These are phyloP conservation scores for Arothron firmamentum DNA, from an alignment of 2,113 vertebrate genomes.

Conservation along the genomic window DNA sequence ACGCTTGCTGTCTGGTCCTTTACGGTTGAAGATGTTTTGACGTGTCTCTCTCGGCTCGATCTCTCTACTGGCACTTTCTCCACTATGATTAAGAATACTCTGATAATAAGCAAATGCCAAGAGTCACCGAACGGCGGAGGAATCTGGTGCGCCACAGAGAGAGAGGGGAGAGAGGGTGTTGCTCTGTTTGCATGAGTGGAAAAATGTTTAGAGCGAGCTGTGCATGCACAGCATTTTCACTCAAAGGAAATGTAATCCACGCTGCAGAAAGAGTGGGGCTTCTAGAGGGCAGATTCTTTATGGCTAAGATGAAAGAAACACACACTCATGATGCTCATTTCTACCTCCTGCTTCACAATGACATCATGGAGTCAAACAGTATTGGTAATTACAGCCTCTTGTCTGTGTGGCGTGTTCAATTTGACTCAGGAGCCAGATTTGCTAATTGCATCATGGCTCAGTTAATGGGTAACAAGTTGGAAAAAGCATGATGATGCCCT, in stretches of 20 bases:
- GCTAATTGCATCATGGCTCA: too few relatives aligned
- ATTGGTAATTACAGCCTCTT: constrained; percentile 30
- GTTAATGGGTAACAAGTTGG: too few relatives aligned
- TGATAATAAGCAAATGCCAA: constrained; percentile 73
- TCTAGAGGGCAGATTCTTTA: constrained; percentile 55
- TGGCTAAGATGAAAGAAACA: constrained; percentile 49
- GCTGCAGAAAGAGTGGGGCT: constrained; percentile 48
- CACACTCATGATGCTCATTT: constrained; percentile 42
- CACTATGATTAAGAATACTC: constrained; percentile 73
- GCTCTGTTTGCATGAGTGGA: constrained; percentile 49
- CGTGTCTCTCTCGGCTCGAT: constrained; percentile 68
- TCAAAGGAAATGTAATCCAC: constrained; percentile 65
- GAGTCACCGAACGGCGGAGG: constrained; percentile 62
- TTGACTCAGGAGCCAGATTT: neutral
- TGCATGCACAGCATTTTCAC: constrained; percentile 62
- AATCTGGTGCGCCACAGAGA: constrained; percentile 48
- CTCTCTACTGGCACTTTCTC: constrained; percentile 68
- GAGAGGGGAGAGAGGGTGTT: constrained; percentile 42
- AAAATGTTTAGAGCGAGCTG: constrained; percentile 55
- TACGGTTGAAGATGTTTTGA: constrained; percentile 78
- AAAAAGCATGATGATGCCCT: too few relatives aligned
- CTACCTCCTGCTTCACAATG: constrained; percentile 39
- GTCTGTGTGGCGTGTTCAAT: neutral
- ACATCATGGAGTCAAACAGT: constrained; percentile 24
- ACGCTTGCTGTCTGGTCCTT: constrained; percentile 74